Evolutionary conservation across 2,888 invertebrate genomes (phyloP), one percentile per base, ranked within the genome.

Genomic region (Xestia ashworthii): DNA sequence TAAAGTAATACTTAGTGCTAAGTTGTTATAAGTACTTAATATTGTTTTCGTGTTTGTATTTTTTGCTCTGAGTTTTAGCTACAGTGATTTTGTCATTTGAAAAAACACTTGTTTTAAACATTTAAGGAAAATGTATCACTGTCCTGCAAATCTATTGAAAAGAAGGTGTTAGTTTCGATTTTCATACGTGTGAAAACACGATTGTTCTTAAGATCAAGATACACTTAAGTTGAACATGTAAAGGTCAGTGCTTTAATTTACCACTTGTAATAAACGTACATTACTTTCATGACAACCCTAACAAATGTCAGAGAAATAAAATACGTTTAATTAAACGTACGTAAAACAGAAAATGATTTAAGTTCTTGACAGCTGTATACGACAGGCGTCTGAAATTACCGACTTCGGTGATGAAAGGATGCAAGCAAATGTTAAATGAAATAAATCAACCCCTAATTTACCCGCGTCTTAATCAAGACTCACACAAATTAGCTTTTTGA

Each of bases 401-500:
- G 25, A 73, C 73, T 77, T 75, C 66, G 70, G 58, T 74, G 66
- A 86, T 83, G 79, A 83, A 81, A 81, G 85, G 84, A 71, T 74
- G 44, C 53, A 73, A 66, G 46, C 25, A 65, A 74, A 81, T 73
- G 71, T 65, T 25, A 82, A 80, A 70, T 78, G 67, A 87, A 85
- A 81, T 86, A 82, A 88, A 88, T 82, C 74, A 83, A 60, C 68
- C 74, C 76, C 65, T 71, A 83, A 87, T 87, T 88, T 77, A 86
- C 79, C 77, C 72, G n/a, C 75, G 71, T 72, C 78, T 87, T 83
- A 81, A 84, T 85, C 77, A 85, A 80, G 78, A 78, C 70, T 66
- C 69, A 71, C 67, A 74, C 70, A 81, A 87, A 88, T 88, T 78
- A 83, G 81, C 80, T 86, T 88, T 87, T 84, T 81, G 78, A 83